phyloP scores from a whole-genome alignment of 2,888 invertebrate species.

The Plutella xylostella region DNA sequence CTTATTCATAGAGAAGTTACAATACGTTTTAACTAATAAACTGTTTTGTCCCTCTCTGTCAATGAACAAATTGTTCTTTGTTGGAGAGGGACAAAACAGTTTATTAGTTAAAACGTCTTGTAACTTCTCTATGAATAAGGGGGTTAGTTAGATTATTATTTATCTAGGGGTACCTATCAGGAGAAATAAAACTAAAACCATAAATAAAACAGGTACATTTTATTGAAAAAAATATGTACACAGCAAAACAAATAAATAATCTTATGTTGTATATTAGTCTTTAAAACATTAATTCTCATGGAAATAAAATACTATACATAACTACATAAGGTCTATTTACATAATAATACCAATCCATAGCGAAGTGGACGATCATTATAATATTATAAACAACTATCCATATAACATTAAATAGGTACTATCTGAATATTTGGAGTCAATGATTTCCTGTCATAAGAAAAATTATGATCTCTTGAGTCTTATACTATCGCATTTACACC shows the following conservation, averaged over 20 bases:
- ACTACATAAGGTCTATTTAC: constrained; percentile 64
- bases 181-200: constrained; percentile 20
- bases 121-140: no score
- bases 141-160: no score
- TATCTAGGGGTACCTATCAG: no score
- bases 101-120: no score
- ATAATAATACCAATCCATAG: constrained; percentile 65
- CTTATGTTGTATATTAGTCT: constrained; percentile 70
- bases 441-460: constrained; percentile 41
- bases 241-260: constrained; percentile 71
- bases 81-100: no score
- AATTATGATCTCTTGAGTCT: no score
- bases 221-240: constrained; percentile 71
- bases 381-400: constrained; percentile 62
- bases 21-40: no score
- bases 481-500: no score
- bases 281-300: constrained; percentile 69
- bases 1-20: no score
- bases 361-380: constrained; percentile 44
- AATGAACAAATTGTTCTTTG: no score
- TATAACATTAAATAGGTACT: constrained; percentile 61
- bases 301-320: constrained; percentile 70
- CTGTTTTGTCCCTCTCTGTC: no score
- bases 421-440: constrained; percentile 53
- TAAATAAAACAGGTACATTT: constrained; percentile 69